These are phyloP conservation scores for Epinotia bilunana DNA, from an alignment of 2,888 invertebrate genomes.

Conservation along the genomic window DNA sequence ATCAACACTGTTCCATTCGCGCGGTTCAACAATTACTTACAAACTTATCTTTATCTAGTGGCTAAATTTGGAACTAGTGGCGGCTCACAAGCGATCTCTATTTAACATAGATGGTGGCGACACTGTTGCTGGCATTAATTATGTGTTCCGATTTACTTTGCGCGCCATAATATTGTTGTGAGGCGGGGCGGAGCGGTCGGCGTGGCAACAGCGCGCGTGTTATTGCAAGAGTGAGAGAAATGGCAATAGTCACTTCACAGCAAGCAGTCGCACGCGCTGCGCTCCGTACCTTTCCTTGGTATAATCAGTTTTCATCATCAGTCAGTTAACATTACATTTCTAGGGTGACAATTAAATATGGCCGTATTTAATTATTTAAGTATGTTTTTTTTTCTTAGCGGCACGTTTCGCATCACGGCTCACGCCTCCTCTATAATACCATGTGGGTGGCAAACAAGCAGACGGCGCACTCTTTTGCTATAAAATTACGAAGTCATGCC, in stretches of 20 bases:
- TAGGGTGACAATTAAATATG: slow-evolving; percentile 6
- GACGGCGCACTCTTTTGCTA: too few relatives aligned
- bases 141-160: slow-evolving; percentile 7
- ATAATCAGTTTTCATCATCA: too few relatives aligned
- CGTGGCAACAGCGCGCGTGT: slow-evolving; percentile 18
- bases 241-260: neutral
- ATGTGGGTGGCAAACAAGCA: neutral
- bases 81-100: neutral
- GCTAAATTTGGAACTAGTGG: slow-evolving; percentile 17
- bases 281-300: neutral
- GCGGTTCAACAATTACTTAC: neutral
- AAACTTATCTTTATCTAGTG: slow-evolving; percentile 16
- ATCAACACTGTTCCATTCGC: too few relatives aligned
- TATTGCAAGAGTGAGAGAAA: slow-evolving; percentile 25
- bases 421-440: neutral
- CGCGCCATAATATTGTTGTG: neutral
- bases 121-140: neutral
- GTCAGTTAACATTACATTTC: neutral
- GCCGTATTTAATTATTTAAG: neutral
- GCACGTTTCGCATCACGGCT: neutral
- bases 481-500: neutral
- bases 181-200: neutral
- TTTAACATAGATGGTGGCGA: slow-evolving; percentile 9
- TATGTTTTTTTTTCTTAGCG: neutral
- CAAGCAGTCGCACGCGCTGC: neutral